A percentile compares a stretch with the other conserved stretches of the same genome.
Evolutionary conservation across 2,888 invertebrate species (phyloP).

Genomic region (Lithophane semibrunnea): DNA sequence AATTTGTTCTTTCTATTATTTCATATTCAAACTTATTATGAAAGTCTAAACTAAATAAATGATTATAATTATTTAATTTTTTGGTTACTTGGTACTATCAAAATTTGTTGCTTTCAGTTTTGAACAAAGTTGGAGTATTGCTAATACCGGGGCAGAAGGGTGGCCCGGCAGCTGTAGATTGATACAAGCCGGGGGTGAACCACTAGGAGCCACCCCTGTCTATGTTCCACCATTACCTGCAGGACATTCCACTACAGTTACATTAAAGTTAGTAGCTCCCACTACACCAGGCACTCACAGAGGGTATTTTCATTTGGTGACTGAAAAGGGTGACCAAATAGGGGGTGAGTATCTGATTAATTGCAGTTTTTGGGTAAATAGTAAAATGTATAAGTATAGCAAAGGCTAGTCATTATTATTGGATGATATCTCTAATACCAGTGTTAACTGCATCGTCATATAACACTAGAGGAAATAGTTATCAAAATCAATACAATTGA

Average conservation of each 20-base stretch:
- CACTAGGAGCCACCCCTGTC: slow-evolving; percentile 87
- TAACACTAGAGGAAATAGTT: neutral
- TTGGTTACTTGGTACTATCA: neutral
- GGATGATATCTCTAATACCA: neutral
- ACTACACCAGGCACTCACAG: slow-evolving; percentile 93
- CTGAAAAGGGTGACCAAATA: slow-evolving; percentile 96
- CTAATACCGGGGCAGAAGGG: slow-evolving; percentile 95
- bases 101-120: slow-evolving; percentile 88
- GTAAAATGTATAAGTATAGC: neutral
- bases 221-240: slow-evolving; percentile 94
- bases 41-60: neutral
- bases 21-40: neutral
- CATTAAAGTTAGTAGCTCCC: slow-evolving; percentile 95
- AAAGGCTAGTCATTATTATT: neutral
- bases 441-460: neutral
- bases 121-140: slow-evolving; percentile 96
- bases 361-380: slow-evolving; percentile 15
- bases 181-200: slow-evolving; percentile 93
- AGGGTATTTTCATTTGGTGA: slow-evolving; percentile 97
- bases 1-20: neutral
- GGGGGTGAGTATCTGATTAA: slow-evolving; percentile 92
- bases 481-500: neutral
- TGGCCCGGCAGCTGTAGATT: slow-evolving; percentile 97
- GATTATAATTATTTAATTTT: neutral
- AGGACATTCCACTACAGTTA: slow-evolving; percentile 94